Base-by-base conservation (phyloP, 2,113 vertebrate species). In the Cervus canadensis region DNA sequence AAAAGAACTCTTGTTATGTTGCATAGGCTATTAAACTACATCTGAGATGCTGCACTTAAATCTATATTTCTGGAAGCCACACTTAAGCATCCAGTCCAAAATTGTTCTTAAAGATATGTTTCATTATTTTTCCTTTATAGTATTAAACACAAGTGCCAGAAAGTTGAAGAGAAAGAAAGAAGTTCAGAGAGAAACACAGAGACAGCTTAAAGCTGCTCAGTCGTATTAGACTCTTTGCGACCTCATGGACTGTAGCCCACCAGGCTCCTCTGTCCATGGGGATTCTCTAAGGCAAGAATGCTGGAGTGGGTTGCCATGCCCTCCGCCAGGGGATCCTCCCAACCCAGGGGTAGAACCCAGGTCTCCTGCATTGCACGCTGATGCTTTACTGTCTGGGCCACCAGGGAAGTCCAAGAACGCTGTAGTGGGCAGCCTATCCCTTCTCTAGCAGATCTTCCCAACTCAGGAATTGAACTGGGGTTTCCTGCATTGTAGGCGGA, bases 1-100 rank as follows among this genome's bases (percentile, higher is more conserved):
- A 79, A 88, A 82, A 83, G 48, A 43, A 54, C 5, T 57, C 60
- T 16, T 40, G 71, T 64, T 6, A 12, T 33, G 28, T 82, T 56
- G 92, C 15, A 16, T 17, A 48, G 85, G 86, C 28, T 83, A 9
- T 52, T n/a, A 74, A 84, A 23, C 54, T 79, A 82, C 60, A 64
- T 92, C 94, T 94, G 88, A 52, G 86, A 87, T 60, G 19, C 8
- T 83, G 40, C 25, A 12, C n/a, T 86, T 60, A 40, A 64, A 33
- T 79, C 43, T 54, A 11, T 28, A 25, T 62, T 92, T 76, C 82
- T 56, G 59, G 71, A 79, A 85, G 26, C 23, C 15, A 85, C 48
- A 48, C 74, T 87, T 96, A 91, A 95, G 79, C 28, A 87, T 36
- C 23, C 17, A 52, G 25, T 36, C 30, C 50, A 76, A 95, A 95